phyloP scores from a whole-genome alignment of 1,140 invertebrate species.

The Tribolium madens region DNA sequence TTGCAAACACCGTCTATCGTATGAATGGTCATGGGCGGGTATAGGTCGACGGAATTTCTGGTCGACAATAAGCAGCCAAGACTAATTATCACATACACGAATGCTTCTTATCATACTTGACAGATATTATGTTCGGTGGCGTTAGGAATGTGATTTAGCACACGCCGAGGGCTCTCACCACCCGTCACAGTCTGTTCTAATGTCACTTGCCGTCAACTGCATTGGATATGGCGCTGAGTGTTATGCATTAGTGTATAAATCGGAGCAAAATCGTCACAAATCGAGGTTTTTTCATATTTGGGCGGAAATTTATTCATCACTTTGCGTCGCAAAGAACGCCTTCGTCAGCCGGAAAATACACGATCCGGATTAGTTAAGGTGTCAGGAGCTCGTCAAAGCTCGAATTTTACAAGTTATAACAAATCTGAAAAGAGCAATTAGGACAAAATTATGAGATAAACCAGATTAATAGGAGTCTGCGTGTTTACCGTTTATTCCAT shows the following conservation, averaged over 20 bases:
- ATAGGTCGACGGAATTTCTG: constrained; percentile 6
- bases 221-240: constrained; percentile 30
- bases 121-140: constrained; percentile 61
- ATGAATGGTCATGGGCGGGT: background rate
- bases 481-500: too few species aligned
- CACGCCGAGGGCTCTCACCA: constrained; percentile 2
- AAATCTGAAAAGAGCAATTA: too few species aligned
- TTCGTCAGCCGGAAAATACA: constrained; percentile 3
- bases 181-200: constrained; percentile 38
- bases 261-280: background rate
- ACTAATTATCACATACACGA: constrained; percentile 65
- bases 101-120: constrained; percentile 64
- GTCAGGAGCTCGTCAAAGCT: too few species aligned
- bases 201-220: constrained; percentile 45
- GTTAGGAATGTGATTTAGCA: constrained; percentile 51
- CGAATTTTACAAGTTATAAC: too few species aligned
- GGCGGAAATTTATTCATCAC: constrained; percentile 2
- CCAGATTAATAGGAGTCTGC: too few species aligned
- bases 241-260: constrained; percentile 14
- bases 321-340: background rate
- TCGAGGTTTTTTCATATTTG: background rate
- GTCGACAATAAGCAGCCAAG: constrained; percentile 51
- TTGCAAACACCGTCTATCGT: background rate
- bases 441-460: too few species aligned
- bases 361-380: constrained; percentile 7